Evolutionary conservation across 2,797 vertebrate species (phyloP), one percentile per base, ranked within the genome.

Genomic region (Trematomus bernacchii): DNA sequence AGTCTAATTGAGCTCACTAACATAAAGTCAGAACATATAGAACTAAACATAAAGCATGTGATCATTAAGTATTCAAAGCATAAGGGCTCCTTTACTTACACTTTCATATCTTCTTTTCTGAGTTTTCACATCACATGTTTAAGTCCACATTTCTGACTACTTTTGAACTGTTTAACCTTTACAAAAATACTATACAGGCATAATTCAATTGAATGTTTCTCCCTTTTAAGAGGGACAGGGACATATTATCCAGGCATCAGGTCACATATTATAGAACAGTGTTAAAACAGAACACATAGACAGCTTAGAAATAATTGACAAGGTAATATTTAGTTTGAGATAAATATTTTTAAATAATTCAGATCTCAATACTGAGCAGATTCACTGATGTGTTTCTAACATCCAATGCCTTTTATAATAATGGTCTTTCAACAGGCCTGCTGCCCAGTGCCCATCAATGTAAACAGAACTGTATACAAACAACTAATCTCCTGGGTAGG

Each of bases 31-130:
- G 50, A 47, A 47, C 61, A 33, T 3, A 10, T 18, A 61, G 46
- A 62, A 30, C 30, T 57, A 16, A 62, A 82, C 3, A 7, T 27
- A 5, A 77, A 66, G 46, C 66, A 71, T 58, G 71, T 83, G 63
- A 87, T 73, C 50, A 40, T 0, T 46, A 37, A 37, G 33, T 9
- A 37, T 37, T 7, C 33, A 37, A 37, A 27, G 16, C 42, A 3
- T 10, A 1, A 9, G 13, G 10, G 3, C 11, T 53, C 19, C 30
- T 42, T 27, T 27, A 27, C 27, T 21, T 3, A 0, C 16, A 30
- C 33, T 15, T 18, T 46, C 12, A 30, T 2, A 13, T 4, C 6
- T 47, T n/a, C 4, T 46, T 23, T 4, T 13, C 21, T 4, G 7
- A n/a, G 4, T 19, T 33, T 23, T 30, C 21, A n/a, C 23, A 10